Conservation (phyloP, 2,888 invertebrate species). For the Erebia aethiops region DNA sequence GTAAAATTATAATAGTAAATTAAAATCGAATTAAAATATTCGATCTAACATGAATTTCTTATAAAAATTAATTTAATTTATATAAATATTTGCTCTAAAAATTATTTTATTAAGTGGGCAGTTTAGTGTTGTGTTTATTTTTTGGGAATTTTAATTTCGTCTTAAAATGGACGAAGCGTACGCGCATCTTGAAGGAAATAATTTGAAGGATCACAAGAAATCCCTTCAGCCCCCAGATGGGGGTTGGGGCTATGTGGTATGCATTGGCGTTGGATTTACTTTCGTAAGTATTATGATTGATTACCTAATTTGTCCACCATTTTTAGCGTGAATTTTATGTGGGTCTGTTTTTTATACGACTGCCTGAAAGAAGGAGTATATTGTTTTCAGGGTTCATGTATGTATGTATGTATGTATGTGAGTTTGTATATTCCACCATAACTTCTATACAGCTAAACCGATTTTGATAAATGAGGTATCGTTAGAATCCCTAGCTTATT, state of each 20-base stretch:
- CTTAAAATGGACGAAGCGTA: conserved; percentile 74
- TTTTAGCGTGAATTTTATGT: too few relatives aligned
- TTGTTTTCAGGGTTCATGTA: too few relatives aligned
- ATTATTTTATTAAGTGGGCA: neutral
- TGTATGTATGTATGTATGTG: too few relatives aligned
- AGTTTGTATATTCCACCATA: too few relatives aligned
- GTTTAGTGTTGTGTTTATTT: conserved; percentile 20
- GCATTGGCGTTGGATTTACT: conserved; percentile 87
- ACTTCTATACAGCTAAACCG: too few relatives aligned
- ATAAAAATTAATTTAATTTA: neutral
- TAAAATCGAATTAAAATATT: neutral
- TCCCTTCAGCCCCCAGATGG: conserved; percentile 85
- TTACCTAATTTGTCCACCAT: neutral
- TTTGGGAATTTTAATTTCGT: neutral
- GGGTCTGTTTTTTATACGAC: too few relatives aligned
- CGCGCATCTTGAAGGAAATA: conserved; percentile 63
- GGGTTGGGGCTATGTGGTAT: conserved; percentile 91
- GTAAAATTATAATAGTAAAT: neutral
- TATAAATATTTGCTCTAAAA: neutral
- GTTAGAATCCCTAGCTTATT: too few relatives aligned
- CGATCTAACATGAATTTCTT: neutral
- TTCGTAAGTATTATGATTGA: conserved; percentile 84
- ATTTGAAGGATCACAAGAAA: conserved; percentile 48
- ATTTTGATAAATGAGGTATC: too few relatives aligned
- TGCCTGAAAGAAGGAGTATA: too few relatives aligned